These are phyloP conservation scores for Myrmecophaga tridactyla DNA, from an alignment of 2,113 vertebrate species.

Conservation along the genomic window DNA sequence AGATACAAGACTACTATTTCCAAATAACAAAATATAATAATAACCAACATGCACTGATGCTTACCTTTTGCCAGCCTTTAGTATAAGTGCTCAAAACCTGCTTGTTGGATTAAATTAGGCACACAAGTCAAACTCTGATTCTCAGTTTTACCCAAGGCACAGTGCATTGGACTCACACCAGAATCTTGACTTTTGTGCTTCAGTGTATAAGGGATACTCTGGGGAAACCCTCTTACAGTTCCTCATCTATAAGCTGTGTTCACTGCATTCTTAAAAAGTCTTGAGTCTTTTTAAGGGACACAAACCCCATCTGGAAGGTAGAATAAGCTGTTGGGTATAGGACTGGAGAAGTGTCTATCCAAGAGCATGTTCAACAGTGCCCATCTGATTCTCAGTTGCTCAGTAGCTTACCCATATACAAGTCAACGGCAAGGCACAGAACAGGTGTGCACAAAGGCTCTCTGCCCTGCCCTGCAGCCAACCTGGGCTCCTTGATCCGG, in stretches of 20 bases:
- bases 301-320: not conserved
- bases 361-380: not conserved
- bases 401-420: not conserved
- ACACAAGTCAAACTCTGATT: not conserved
- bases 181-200: not conserved
- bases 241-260: not conserved
- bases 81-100: not conserved
- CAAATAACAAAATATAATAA: not conserved
- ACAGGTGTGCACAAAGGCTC: not conserved
- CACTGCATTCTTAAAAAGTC: not conserved
- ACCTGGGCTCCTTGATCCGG: not conserved
- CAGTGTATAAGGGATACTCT: rapidly evolving
- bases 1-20: not conserved
- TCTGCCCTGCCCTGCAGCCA: not conserved
- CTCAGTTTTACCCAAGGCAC: not conserved
- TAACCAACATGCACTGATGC: rapidly evolving
- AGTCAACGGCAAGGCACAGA: not conserved
- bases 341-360: not conserved
- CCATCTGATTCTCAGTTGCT: not conserved
- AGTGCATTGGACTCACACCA: rapidly evolving
- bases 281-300: not conserved
- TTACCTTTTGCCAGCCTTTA: not conserved
- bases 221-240: not conserved
- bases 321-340: not conserved
- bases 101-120: not conserved